These are phyloP conservation scores for Lepidocyrtoides sp. DNA, from an alignment of 2,888 invertebrate genomes.

Conservation along the genomic window DNA sequence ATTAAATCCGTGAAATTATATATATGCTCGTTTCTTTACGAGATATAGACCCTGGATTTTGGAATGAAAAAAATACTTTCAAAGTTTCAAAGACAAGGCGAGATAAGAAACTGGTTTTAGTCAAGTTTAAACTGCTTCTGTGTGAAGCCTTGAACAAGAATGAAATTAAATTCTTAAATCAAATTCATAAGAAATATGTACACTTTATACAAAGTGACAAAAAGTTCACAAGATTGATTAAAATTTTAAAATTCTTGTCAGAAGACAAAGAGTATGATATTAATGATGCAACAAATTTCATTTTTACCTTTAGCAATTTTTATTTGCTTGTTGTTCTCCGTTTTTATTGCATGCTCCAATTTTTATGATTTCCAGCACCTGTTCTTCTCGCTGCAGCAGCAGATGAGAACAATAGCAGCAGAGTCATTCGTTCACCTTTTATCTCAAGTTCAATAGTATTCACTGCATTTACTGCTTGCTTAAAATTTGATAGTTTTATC, in stretches of 20 bases:
- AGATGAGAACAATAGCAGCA: neutral
- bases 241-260: neutral
- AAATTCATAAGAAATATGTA: neutral
- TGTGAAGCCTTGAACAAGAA: neutral
- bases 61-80: neutral
- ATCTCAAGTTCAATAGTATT: neutral
- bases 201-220: neutral
- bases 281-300: too few species aligned
- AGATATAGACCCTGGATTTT: neutral
- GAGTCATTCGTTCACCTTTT: neutral
- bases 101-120: slow-evolving; percentile 54
- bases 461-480: neutral
- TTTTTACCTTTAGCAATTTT: slow-evolving; percentile 9
- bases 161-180: slow-evolving; percentile 16
- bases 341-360: neutral
- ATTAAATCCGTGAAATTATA: slow-evolving; percentile 36
- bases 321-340: slow-evolving; percentile 13
- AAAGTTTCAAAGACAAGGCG: neutral
- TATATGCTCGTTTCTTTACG: neutral
- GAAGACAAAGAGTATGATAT: neutral
- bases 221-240: neutral
- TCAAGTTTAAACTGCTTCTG: neutral
- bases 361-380: neutral
- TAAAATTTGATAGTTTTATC: slow-evolving; percentile 12
- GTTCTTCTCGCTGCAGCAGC: neutral